These are phyloP conservation scores for Poeciliopsis prolifica DNA, from an alignment of 2,113 vertebrate genomes.

Conservation along the genomic window DNA sequence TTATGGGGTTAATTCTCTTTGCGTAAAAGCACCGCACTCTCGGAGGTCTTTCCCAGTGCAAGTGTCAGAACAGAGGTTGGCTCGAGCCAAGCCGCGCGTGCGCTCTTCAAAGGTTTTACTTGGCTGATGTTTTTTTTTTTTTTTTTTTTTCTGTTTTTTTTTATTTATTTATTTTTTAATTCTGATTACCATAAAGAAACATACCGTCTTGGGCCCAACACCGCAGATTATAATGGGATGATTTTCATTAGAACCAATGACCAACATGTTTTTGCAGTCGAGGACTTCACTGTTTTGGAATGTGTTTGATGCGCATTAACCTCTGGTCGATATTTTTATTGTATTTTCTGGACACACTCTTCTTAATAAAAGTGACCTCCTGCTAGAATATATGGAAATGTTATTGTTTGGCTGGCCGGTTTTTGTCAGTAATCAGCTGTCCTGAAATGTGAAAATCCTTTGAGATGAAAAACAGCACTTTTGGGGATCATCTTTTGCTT, in stretches of 20 bases:
- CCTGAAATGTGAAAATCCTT: constrained; percentile 63
- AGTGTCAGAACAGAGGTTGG: constrained; percentile 67
- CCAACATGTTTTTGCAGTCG: constrained; percentile 43
- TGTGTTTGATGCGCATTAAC: constrained; percentile 62
- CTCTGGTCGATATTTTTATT: constrained; percentile 27
- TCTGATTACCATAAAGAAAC: background rate
- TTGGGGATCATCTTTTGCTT: constrained; percentile 55
- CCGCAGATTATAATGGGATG: constrained; percentile 53
- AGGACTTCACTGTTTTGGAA: constrained; percentile 61
- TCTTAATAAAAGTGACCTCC: background rate
- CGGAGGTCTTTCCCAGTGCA: constrained; percentile 56
- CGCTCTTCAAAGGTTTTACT: constrained; percentile 40
- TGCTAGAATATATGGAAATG: constrained; percentile 43
- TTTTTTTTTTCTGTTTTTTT: background rate
- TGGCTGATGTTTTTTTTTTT: background rate
- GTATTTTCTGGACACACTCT: constrained; percentile 34
- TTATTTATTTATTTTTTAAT: background rate
- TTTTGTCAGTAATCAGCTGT: constrained; percentile 35
- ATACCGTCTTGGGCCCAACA: constrained; percentile 19
- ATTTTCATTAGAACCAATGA: constrained; percentile 22
- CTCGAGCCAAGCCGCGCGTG: constrained; percentile 78
- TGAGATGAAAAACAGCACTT: constrained; percentile 79
- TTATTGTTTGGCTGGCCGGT: constrained; percentile 7
- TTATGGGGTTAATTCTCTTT: constrained; percentile 54
- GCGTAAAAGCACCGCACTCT: constrained; percentile 53